Conservation (phyloP, 1,140 invertebrate genomes). For the Micrasema minimum region DNA sequence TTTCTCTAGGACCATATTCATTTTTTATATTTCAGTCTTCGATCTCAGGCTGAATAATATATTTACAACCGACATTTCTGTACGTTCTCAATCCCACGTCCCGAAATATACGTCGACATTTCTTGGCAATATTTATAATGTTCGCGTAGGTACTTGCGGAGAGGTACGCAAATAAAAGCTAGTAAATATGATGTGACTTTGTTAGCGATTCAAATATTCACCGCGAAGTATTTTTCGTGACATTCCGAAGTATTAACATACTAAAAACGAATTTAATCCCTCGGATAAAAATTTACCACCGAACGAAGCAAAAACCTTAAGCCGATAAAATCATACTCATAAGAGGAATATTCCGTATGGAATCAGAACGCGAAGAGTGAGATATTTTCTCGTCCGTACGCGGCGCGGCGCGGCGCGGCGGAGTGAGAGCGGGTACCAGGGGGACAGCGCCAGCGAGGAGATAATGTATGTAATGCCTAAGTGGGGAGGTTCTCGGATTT, state of each 20-base stretch:
- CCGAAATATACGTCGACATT: no score
- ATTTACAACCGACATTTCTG: no score
- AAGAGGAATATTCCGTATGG: conserved; percentile 25
- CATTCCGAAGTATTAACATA: conserved; percentile 40
- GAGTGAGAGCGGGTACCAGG: no score
- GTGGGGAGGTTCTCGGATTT: conserved; percentile 42
- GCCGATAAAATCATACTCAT: conserved; percentile 38
- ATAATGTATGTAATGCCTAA: conserved; percentile 47
- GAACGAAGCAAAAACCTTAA: conserved; percentile 14
- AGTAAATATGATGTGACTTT: not conserved
- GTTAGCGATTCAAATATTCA: conserved; percentile 18
- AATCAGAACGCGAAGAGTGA: conserved; percentile 17
- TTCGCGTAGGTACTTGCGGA: no score
- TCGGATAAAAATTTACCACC: conserved; percentile 31
- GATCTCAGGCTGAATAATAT: no score
- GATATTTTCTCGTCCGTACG: conserved; percentile 31
- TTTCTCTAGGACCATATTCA: no score
- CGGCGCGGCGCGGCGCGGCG: conserved; percentile 21
- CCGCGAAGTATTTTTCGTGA: conserved; percentile 4
- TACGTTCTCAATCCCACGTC: no score
- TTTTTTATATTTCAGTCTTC: no score
- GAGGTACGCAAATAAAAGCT: no score
- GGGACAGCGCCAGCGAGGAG: conserved; percentile 30
- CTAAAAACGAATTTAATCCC: conserved; percentile 35
- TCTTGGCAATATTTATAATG: no score